phyloP scores from a whole-genome alignment of 1,140 invertebrate genomes.

The Pentalonia nigronervosa region DNA sequence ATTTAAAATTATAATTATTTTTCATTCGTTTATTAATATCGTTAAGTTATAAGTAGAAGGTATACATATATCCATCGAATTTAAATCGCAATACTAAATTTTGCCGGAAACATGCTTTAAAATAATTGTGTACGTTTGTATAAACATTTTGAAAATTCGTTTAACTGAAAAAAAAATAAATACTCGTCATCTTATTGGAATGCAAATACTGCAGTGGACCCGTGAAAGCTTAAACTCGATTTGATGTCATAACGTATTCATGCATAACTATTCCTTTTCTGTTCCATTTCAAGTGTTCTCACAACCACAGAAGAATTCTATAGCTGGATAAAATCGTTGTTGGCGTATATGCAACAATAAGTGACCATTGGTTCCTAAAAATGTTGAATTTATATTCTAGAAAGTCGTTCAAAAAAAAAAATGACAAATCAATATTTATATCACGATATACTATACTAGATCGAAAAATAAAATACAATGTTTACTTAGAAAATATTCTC shows the following conservation, averaged over 20 bases:
- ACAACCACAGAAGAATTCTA: background rate
- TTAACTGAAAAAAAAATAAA: background rate
- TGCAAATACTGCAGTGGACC: background rate
- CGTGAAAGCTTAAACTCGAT: background rate
- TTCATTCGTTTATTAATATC: background rate
- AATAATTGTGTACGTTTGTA: background rate
- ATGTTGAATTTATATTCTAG: background rate
- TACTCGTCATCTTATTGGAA: conserved; percentile 18
- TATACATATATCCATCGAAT: background rate
- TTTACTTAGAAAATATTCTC: background rate
- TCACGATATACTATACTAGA: background rate
- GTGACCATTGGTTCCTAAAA: background rate
- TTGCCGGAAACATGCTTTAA: background rate
- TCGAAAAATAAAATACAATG: background rate
- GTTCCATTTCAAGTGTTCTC: background rate
- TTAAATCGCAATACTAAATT: background rate
- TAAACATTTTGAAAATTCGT: background rate
- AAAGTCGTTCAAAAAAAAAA: background rate
- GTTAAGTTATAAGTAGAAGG: background rate
- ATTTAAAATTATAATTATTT: background rate
- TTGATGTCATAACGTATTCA: conserved; percentile 23
- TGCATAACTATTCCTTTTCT: conserved; percentile 28
- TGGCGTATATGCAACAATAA: conserved; percentile 11
- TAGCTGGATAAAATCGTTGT: background rate
- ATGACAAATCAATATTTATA: background rate